Conservation (phyloP, 2,888 invertebrate genomes). For the Melanchra persicariae region DNA sequence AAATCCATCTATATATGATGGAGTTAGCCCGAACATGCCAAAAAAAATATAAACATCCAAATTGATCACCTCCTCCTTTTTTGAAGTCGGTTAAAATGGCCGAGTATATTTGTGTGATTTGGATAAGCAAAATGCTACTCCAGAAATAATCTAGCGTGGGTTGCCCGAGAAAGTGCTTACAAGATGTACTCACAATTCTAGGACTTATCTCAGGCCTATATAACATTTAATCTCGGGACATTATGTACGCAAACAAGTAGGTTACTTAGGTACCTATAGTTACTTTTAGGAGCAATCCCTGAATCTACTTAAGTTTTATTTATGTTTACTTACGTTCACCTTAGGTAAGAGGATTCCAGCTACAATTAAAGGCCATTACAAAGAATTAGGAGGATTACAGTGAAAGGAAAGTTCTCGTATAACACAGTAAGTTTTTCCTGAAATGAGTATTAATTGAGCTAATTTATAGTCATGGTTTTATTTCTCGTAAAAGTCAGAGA, state of each 20-base stretch:
- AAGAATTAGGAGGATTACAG: conserved; percentile 48
- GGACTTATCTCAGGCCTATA: conserved; percentile 3
- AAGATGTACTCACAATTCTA: neutral
- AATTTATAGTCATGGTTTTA: neutral
- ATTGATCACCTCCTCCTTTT: no score
- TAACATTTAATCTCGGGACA: conserved; percentile 18
- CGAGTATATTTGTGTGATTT: neutral
- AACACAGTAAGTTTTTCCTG: conserved; percentile 20
- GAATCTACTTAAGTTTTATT: conserved; percentile 42
- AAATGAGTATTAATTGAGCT: neutral
- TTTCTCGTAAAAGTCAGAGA: neutral
- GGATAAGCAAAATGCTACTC: neutral
- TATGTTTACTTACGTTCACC: conserved; percentile 42
- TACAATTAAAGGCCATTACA: conserved; percentile 56
- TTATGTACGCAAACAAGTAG: conserved; percentile 18
- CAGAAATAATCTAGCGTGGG: neutral
- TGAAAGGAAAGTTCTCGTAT: conserved; percentile 35
- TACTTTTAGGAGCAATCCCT: conserved; percentile 13
- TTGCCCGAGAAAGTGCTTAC: neutral
- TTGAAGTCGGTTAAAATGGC: no score
- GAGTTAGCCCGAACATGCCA: no score
- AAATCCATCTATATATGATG: no score
- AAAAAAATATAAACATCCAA: no score
- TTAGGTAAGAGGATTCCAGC: conserved; percentile 32
- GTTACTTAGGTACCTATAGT: conserved; percentile 17